Evolutionary conservation across 2,888 invertebrate species (phyloP), one percentile per base, ranked within the genome.

Genomic region (Operophtera brumata): DNA sequence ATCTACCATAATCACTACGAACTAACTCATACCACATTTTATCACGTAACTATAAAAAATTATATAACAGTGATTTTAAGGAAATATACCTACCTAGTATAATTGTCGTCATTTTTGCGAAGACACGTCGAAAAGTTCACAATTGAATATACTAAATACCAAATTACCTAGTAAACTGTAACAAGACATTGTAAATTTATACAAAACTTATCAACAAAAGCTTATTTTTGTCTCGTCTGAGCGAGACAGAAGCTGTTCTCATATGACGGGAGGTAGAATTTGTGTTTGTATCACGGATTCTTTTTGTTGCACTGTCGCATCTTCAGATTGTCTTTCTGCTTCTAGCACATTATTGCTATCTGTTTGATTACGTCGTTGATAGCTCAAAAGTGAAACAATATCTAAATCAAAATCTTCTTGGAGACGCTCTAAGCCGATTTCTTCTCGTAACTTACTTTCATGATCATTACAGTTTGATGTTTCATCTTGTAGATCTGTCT

Each of bases 91-190:
- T 20, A 20, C 20, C 20, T 20, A 75, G 40, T 56, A 75, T 74
- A 75, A 78, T 62, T 70, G 71, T 72, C 75, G 62, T 71, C 75
- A 67, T 69, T 48, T 50, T 73, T 65, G 69, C 71, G 77, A 78
- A 77, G 80, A 78, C 72, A 76, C 73, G 75, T 80, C 74, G 66
- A 82, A 82, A 82, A 81, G 70, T 73, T 67, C 69, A 61, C 67
- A 65, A 70, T 66, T 72, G 57, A 69, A 66, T 68, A 57, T 68
- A 65, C 39, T 42, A 55, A 55, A 55, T 65, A 46, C 57, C 50
- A n/a, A n/a, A n/a, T 62, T 62, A 37, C 34, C 30, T 67, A 62
- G 59, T 70, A 69, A 66, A 66, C 65, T 59, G 62, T 73, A 70
- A 66, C 61, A 78, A 79, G 72, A 73, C 61, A 34, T 77, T 79